Evolutionary conservation across 2,888 invertebrate species (phyloP).

Genomic region (Ophion costatus): DNA sequence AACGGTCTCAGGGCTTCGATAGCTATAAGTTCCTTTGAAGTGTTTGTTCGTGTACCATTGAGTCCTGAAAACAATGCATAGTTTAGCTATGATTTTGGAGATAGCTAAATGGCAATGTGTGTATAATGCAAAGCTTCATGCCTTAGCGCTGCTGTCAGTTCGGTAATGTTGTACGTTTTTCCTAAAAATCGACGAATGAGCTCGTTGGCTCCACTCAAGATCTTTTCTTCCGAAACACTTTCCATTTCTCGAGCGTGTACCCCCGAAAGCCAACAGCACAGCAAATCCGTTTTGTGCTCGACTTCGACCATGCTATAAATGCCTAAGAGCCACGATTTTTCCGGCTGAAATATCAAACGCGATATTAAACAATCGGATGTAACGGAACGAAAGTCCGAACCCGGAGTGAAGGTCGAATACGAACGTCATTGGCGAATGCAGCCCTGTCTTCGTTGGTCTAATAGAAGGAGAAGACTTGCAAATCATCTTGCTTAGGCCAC

Average conservation of each 20-base stretch:
- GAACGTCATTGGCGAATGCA: constrained; percentile 48
- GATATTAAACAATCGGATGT: background rate
- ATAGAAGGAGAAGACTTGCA: constrained; percentile 4
- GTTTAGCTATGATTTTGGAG: background rate
- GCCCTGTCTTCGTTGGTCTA: constrained; percentile 45
- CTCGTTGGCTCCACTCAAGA: constrained; percentile 84
- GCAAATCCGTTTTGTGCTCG: constrained; percentile 86
- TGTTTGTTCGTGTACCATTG: constrained; percentile 88
- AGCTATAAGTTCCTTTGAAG: constrained; percentile 90
- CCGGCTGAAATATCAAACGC: constrained; percentile 68
- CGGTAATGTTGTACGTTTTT: constrained; percentile 83
- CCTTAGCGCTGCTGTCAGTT: constrained; percentile 82
- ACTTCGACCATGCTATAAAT: constrained; percentile 87
- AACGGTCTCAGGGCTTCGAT: constrained; percentile 85
- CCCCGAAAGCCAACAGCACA: constrained; percentile 89
- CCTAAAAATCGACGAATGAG: constrained; percentile 85
- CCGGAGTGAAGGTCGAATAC: background rate
- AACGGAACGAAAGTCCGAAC: background rate
- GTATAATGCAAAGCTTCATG: background rate
- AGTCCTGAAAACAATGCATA: constrained; percentile 84
- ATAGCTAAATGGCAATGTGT: background rate
- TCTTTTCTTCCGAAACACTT: constrained; percentile 84
- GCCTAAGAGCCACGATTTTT: constrained; percentile 86
- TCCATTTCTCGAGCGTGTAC: constrained; percentile 87
- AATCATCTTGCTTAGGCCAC: constrained; percentile 53